Evolutionary conservation across 2,888 invertebrate species (phyloP).

Genomic region (Eupelmus urozonus): DNA sequence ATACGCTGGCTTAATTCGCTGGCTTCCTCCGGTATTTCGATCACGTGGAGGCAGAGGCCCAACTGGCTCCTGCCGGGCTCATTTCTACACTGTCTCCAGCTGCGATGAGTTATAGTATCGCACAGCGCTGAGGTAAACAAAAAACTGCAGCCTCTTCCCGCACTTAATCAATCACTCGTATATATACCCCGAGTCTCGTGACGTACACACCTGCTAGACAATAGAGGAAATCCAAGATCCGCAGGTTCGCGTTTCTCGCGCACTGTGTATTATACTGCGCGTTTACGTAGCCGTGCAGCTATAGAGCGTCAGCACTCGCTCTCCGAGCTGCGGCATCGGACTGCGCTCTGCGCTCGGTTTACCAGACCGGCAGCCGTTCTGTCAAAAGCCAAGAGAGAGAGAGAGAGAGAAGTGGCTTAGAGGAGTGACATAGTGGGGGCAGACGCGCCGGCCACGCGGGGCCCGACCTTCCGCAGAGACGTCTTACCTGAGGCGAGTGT

Average conservation of each 20-base stretch:
- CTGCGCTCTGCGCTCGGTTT: conserved; percentile 1
- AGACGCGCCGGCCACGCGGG: conserved; percentile 38
- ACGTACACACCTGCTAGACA: too few species aligned
- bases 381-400: conserved; percentile 25
- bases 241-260: not conserved
- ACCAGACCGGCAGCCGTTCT: conserved; percentile 22
- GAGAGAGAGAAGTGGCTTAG: conserved; percentile 1
- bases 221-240: not conserved
- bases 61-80: not conserved
- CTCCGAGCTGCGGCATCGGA: conserved; percentile 57
- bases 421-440: conserved; percentile 25
- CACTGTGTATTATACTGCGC: too few species aligned
- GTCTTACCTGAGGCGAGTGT: too few species aligned
- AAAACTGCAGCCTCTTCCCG: too few species aligned
- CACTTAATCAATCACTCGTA: not conserved
- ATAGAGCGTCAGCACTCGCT: not conserved
- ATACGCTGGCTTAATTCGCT: too few species aligned
- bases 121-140: too few species aligned
- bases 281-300: not conserved
- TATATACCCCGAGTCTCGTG: not conserved
- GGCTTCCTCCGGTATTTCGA: not conserved
- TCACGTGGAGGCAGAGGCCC: not conserved
- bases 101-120: too few species aligned
- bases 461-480: conserved; percentile 26
- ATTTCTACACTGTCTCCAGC: not conserved